Evolutionary conservation across 1,140 invertebrate species (phyloP), one percentile per base, ranked within the genome.

Genomic region (Limonius californicus): DNA sequence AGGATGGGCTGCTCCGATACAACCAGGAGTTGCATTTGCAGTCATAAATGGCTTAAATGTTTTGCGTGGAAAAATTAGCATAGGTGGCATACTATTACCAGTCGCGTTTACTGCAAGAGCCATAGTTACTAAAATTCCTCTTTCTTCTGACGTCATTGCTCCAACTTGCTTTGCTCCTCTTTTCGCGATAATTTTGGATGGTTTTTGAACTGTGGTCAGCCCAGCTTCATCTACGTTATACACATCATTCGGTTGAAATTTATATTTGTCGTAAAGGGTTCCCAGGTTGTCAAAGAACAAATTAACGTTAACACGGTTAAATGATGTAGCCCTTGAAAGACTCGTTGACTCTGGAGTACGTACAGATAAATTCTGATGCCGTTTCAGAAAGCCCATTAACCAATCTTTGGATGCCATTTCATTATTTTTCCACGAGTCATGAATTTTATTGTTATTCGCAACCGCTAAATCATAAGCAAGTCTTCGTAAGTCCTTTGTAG

Each of bases 121-220:
- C 16, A 78, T 53, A 14, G 80, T 81, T 1, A 79, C 76, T 18
- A 79, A 57, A 9, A 47, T 63, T 12, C 77, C 78, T 61, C 76
- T 59, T 68, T 81, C 78, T 11, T 59, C 72, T 4, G n/a, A n/a
- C n/a, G n/a, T n/a, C n/a, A 78, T 63, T 20, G 60, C 16, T 7
- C 77, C 76, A 9, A 80, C 71, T 75, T 80, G 78, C 65, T 78
- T 79, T 8, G 23, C 43, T 16, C 75, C 74, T 68, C 65, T 73
- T 16, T 7, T 21, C 20, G 71, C 72, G 15, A 77, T 42, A 45
- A 77, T 59, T 64, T 68, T 72, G 9, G 14, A 16, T 32, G 61
- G 54, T 50, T 45, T 43, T 23, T 61, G 59, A 15, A 63, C 79
- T n/a, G 78, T 80, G 1, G 77, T 79, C 16, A 76, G 65, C 11